Evolutionary conservation across 2,888 invertebrate species (phyloP), one percentile per base, ranked within the genome.

Genomic region (Nephrotoma guestfalica): DNA sequence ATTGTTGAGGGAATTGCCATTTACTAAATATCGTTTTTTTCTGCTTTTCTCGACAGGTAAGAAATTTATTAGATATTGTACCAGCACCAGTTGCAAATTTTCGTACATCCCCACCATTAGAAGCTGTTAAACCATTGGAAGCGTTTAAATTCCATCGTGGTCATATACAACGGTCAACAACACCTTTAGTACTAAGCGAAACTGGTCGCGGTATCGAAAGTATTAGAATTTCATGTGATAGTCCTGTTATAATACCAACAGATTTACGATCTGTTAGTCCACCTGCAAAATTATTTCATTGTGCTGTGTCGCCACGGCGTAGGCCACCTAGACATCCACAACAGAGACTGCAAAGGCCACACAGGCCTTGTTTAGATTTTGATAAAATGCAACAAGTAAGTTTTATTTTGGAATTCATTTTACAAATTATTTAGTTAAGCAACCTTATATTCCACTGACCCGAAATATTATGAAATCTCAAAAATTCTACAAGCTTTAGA

Each of bases 341-440:
- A 88, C 90, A 91, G 89, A 90, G 91, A 90, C 89, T 92, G 88
- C 91, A 94, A 41, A 94, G 96, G 91, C 93, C 95, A 89, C 95
- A 95, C 90, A 94, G 97, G 90, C 98, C 98, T 88, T 97, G 97
- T 92, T 94, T 98, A 90, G 97, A 98, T 93, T 97, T 98, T 91
- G 98, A 98, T 92, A 98, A 98, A 93, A 98, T 98, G 97, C 97
- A 97, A 93, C 97, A 97, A 95, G 97, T 97, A 93, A 92, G 93
- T 51, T 45, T 85, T 40, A 51, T 41, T 41, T 15, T 13, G 2
- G 45, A 43, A 18, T n/a, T 4, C 2, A 42, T 85, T 41, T 85
- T 40, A 57, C 41, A 86, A 86, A n/a, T 30, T 13, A 40, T 86
- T 57, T 57, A n/a, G n/a, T n/a, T n/a, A n/a, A n/a, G n/a, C n/a